phyloP scores from a whole-genome alignment of 2,888 invertebrate species.

The Zhengitettix transpicula region DNA sequence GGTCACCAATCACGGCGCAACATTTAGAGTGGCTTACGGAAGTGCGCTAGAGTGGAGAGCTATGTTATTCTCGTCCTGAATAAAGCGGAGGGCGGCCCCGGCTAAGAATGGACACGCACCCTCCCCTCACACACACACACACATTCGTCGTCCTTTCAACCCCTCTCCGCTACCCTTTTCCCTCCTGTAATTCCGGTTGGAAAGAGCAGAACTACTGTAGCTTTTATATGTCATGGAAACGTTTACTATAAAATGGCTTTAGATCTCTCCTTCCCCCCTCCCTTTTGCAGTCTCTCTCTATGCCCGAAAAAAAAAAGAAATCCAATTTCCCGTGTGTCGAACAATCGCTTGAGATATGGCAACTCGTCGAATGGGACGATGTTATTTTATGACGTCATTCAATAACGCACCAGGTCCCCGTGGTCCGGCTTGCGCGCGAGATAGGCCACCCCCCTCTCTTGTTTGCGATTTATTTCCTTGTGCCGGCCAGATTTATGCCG shows the following conservation, averaged over 20 bases:
- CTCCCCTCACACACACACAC: too few species aligned
- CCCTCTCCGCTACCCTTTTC: not conserved
- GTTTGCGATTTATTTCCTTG: not conserved
- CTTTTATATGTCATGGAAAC: not conserved
- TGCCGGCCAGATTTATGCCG: not conserved
- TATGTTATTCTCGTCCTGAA: too few species aligned
- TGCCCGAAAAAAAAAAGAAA: not conserved
- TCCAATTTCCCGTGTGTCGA: not conserved
- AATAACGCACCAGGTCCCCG: not conserved
- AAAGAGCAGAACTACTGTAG: not conserved
- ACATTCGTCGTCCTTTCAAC: too few species aligned
- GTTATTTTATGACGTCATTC: not conserved
- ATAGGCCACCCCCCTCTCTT: not conserved
- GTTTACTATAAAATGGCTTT: not conserved
- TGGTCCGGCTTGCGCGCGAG: not conserved
- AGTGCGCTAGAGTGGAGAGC: too few species aligned
- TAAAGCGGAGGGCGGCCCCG: too few species aligned
- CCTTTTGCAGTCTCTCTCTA: not conserved
- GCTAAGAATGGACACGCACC: too few species aligned
- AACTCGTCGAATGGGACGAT: not conserved
- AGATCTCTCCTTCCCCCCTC: not conserved
- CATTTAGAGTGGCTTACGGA: too few species aligned
- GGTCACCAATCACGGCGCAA: too few species aligned
- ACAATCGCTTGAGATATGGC: not conserved
- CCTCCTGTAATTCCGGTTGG: not conserved